Percentiles rank a stretch among this genome's conserved stretches.
Conservation (phyloP, 2,113 vertebrate genomes). For the Dromas ardeola region DNA sequence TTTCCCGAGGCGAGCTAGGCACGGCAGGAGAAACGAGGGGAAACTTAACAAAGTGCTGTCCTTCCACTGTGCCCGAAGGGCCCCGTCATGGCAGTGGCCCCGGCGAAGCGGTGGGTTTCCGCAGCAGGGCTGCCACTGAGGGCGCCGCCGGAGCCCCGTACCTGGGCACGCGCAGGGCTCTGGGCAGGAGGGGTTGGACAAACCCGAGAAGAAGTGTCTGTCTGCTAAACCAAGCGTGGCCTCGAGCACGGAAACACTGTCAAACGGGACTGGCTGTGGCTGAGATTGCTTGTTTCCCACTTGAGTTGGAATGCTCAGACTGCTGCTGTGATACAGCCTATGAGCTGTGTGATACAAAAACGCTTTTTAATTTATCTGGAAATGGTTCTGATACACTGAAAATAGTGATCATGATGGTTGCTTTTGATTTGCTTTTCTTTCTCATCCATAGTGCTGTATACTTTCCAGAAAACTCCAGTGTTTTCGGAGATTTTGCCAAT, state of each 20-base stretch:
- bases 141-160: background rate
- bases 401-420: background rate
- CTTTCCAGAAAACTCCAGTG: background rate
- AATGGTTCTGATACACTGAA: background rate
- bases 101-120: rapidly evolving
- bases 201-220: background rate
- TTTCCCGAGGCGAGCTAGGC: background rate
- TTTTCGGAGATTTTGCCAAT: background rate
- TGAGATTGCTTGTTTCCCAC: background rate
- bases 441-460: background rate
- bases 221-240: rapidly evolving
- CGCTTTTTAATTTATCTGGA: background rate
- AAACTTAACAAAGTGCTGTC: background rate
- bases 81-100: rapidly evolving
- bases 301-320: background rate
- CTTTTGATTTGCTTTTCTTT: background rate
- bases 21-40: background rate
- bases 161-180: background rate
- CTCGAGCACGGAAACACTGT: rapidly evolving
- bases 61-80: background rate
- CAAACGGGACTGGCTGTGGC: background rate
- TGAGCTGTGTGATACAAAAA: background rate
- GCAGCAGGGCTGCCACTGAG: rapidly evolving
- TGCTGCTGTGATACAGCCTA: background rate
- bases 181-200: background rate